Evolutionary conservation across 2,888 invertebrate species (phyloP).

Genomic region (Bombylius major): DNA sequence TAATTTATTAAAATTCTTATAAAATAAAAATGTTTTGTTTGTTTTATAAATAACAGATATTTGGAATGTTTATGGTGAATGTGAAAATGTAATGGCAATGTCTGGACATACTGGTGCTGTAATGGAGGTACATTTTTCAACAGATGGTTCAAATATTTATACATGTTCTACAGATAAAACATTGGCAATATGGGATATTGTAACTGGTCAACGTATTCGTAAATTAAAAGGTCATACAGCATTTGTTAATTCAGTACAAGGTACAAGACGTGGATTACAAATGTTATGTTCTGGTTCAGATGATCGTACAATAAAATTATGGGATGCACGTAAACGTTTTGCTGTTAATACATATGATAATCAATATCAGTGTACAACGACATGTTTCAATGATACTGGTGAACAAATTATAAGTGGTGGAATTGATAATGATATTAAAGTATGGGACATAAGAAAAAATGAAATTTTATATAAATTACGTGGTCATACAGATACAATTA

Average conservation of each 20-base stretch:
- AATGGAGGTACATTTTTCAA: constrained; percentile 81
- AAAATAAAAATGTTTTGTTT: neutral
- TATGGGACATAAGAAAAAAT: constrained; percentile 92
- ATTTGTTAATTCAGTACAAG: constrained; percentile 61
- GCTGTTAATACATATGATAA: constrained; percentile 60
- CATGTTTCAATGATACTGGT: constrained; percentile 88
- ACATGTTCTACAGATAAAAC: constrained; percentile 92
- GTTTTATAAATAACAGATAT: constrained; percentile 46
- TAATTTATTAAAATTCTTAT: neutral
- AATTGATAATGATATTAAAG: constrained; percentile 93
- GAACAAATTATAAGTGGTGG: constrained; percentile 92
- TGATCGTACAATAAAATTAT: constrained; percentile 64
- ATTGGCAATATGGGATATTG: constrained; percentile 89
- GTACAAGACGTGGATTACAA: constrained; percentile 70
- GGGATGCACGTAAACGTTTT: constrained; percentile 85
- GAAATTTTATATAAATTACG: constrained; percentile 70
- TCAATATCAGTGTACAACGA: constrained; percentile 68
- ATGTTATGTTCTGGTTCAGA: constrained; percentile 88
- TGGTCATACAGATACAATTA: constrained; percentile 93
- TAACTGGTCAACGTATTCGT: constrained; percentile 74
- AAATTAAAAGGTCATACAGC: constrained; percentile 74
- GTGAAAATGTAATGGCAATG: constrained; percentile 90
- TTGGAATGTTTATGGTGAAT: constrained; percentile 97
- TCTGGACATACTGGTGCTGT: constrained; percentile 91
- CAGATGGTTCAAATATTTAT: constrained; percentile 73